Base-by-base conservation (phyloP, 2,113 vertebrate species). In the Callaeas wilsoni region DNA sequence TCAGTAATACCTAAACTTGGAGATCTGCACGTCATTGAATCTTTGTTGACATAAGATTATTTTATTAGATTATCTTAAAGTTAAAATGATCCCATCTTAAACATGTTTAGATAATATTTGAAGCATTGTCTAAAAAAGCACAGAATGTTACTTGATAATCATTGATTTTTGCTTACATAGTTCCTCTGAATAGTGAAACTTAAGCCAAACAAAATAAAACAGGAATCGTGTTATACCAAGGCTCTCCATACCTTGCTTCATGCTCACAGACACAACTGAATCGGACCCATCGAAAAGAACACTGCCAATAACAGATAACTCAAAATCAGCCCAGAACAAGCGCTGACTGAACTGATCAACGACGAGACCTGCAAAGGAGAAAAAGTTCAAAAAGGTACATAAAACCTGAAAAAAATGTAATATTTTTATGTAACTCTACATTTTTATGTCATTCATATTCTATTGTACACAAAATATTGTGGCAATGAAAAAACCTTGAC, bases 311-410 rank as follows among this genome's bases (percentile, higher is more conserved):
- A 98, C 84, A 13, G 99, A 99, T 21, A 99, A 98, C 92, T 99
- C 99, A 62, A 99, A 98, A 96, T 99, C 99, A 65, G 99, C 99
- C 99, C 99, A 99, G 94, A 99, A 99, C 91, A 99, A 97, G 50
- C 99, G 99, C 46, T 99, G 99, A 95, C 98, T 99, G 92, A 99
- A 99, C 81, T 98, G 99, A 98, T 99, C 99, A 94, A 99, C 98
- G 19, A 98, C 98, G 52, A 99, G 98, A 79, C 99, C 99, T 99
- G 94, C 16, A 93, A 95, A 96, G 94, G 84, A 94, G 92, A 83
- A 16, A 55, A 67, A 75, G 29, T 69, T 73, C 56, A 95, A 67
- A 77, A 2, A 83, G 16, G 20, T 57, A 73, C 20, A 49, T 22
- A 53, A 62, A 77, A 44, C 9, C n/a, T 37, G 29, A 21, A 73